Evolutionary conservation across 2,797 vertebrate genomes (phyloP), one percentile per base, ranked within the genome.

Genomic region (Bradypodion ventrale): DNA sequence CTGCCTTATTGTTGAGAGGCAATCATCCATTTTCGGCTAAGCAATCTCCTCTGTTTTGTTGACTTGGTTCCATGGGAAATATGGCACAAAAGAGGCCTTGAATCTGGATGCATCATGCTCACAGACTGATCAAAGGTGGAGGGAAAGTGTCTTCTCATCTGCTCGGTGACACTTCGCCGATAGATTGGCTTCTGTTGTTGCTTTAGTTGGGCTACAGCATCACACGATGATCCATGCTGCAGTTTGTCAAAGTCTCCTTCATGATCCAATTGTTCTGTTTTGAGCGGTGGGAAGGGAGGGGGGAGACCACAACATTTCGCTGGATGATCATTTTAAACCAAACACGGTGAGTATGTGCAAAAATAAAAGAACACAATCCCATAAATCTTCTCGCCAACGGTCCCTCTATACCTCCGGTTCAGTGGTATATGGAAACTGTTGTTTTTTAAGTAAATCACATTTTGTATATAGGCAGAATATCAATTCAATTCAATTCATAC

Each of bases 21-120:
- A 56, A 59, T 16, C 75, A 84, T 69, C 23, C 78, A 2, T 84
- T 85, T 82, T 82, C 76, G 79, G 8, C 70, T 85, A 84, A 85
- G 7, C 70, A 81, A 25, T 6, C 2, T 85, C 8, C 40, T 72
- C 19, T 7, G 1, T 60, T 82, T 21, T 79, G 2, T 83, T 49
- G 82, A 15, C 23, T 86, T 79, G 9, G 42, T 78, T 87, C 56
- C 35, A 42, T 52, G 46, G 80, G 44, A 87, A 73, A 85, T 5
- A 46, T 62, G 37, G 84, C 69, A 37, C 12, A 56, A 46, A 85
- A 76, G 37, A 44, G 4, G 5, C 81, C 49, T 29, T 76, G 81
- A 73, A 66, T 21, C 23, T 4, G 37, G 81, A 52, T 59, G 4
- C 15, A n/a, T 77, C 66, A 32, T 0, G 35, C 0, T 4, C 40